These are phyloP conservation scores for Diadumene lineata DNA, from an alignment of 92 coral and sea anemone species.

Conservation along the genomic window DNA sequence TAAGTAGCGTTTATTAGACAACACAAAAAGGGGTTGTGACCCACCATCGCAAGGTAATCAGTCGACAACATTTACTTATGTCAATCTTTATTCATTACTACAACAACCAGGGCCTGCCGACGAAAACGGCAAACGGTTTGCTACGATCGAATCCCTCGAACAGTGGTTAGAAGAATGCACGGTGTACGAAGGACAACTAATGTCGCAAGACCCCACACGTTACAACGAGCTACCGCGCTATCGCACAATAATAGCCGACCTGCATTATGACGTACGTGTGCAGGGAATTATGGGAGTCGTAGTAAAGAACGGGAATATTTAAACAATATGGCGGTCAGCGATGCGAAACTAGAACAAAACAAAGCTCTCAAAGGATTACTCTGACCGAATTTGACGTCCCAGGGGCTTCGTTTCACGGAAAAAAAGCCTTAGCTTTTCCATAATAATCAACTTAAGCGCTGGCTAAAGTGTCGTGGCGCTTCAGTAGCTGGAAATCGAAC, in stretches of 20 bases:
- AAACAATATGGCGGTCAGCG: constrained; percentile 27
- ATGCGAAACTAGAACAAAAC: constrained; percentile 5
- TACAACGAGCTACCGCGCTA: too few species aligned
- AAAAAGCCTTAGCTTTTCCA: constrained; percentile 44
- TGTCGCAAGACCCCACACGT: too few species aligned
- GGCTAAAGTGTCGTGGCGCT: constrained; percentile 43
- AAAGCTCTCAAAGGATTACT: constrained; percentile 18
- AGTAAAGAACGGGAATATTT: constrained; percentile 30
- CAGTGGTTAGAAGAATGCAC: too few species aligned
- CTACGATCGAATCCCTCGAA: too few species aligned
- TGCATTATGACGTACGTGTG: constrained; percentile 51
- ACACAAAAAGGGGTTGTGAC: too few species aligned
- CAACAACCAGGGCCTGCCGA: too few species aligned
- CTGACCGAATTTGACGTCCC: constrained; percentile 45
- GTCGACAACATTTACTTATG: too few species aligned
- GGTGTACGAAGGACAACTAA: too few species aligned
- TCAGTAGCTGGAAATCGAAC: constrained; percentile 40
- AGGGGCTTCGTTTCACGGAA: constrained; percentile 39
- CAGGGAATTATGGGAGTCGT: constrained; percentile 35
- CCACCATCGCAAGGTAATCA: too few species aligned
- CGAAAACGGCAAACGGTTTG: too few species aligned
- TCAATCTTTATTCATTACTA: too few species aligned
- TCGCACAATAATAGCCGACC: constrained; percentile 26
- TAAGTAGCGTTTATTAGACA: too few species aligned
- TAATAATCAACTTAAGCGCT: constrained; percentile 30